Evolutionary conservation across 2,113 vertebrate genomes (phyloP).

Genomic region (Aegithalos caudatus): DNA sequence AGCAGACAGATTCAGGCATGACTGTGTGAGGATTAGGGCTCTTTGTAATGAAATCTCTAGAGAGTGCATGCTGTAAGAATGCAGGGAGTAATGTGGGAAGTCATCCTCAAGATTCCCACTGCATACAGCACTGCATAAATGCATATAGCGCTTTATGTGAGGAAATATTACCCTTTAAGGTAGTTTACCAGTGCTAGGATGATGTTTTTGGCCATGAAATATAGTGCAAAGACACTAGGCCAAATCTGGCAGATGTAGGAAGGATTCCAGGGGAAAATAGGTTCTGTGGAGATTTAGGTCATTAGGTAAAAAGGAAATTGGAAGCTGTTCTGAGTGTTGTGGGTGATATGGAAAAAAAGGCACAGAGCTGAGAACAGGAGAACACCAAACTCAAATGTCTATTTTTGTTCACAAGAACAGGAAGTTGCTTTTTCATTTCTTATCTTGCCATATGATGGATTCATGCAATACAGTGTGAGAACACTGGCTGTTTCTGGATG

Average conservation of each 20-base stretch:
- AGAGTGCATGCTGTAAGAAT: background rate
- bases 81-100: background rate
- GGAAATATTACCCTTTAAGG: background rate
- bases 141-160: background rate
- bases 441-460: background rate
- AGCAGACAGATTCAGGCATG: slow-evolving; percentile 38
- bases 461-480: background rate
- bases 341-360: slow-evolving; percentile 1
- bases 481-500: background rate
- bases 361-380: background rate
- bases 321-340: background rate
- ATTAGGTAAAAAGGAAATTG: slow-evolving; percentile 35
- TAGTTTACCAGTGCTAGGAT: background rate
- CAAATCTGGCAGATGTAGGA: background rate
- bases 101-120: background rate
- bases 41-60: slow-evolving; percentile 12
- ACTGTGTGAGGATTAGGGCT: slow-evolving; percentile 22
- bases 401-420: background rate
- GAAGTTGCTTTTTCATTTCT: background rate
- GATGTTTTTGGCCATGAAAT: background rate
- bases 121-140: background rate
- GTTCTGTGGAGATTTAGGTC: slow-evolving; percentile 7
- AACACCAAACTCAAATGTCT: background rate
- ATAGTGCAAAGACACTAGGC: background rate
- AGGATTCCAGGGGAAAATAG: background rate